Evolutionary conservation across 2,113 vertebrate species (phyloP).

Genomic region (Castor canadensis): DNA sequence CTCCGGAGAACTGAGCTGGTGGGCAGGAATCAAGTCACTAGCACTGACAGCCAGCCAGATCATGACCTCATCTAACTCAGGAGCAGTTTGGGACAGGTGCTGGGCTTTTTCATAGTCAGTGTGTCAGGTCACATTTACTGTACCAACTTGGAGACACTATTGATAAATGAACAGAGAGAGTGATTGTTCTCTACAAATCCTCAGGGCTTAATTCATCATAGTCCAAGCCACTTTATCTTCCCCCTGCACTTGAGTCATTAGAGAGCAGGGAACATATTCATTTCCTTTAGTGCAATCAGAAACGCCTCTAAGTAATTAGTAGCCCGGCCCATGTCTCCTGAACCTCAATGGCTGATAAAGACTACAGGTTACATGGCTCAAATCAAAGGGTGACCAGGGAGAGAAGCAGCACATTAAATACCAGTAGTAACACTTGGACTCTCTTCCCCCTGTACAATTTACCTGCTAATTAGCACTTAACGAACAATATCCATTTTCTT

Average conservation of each 20-base stretch:
- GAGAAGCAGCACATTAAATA: slow-evolving; percentile 54
- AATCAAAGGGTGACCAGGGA: neutral
- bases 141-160: slow-evolving; percentile 61
- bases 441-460: slow-evolving; percentile 27
- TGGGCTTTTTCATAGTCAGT: neutral
- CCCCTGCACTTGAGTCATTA: slow-evolving; percentile 50
- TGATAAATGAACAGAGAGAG: slow-evolving; percentile 71
- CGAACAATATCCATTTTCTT: slow-evolving; percentile 59
- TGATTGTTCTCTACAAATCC: slow-evolving; percentile 59
- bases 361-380: slow-evolving; percentile 32
- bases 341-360: neutral
- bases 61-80: neutral
- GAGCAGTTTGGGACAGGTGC: neutral
- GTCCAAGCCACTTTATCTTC: slow-evolving; percentile 57
- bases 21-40: neutral
- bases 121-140: slow-evolving; percentile 59
- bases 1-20: too few species aligned
- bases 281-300: slow-evolving; percentile 17
- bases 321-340: neutral
- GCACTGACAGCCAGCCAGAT: neutral
- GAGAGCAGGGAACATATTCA: neutral
- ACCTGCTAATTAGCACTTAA: slow-evolving; percentile 61
- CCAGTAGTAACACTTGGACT: neutral
- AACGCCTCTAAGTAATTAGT: slow-evolving; percentile 57
- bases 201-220: slow-evolving; percentile 19